Conservation (phyloP, 2,797 vertebrate species). For the Poeciliopsis presidionis region DNA sequence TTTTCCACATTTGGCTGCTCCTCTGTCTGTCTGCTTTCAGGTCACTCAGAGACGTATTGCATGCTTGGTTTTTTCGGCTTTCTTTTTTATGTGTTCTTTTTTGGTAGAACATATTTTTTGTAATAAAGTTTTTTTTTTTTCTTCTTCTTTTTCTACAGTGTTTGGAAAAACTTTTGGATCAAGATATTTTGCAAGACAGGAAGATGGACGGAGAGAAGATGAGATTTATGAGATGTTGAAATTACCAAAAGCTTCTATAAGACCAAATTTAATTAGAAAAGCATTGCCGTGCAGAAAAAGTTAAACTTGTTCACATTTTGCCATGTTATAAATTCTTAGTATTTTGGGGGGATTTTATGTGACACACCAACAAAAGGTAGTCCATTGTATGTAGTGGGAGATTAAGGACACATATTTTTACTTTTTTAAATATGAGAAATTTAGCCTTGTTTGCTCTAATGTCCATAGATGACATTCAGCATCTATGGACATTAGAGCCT, state of each 20-base stretch:
- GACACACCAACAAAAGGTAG: neutral
- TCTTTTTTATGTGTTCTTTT: conserved; percentile 16
- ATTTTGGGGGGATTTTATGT: neutral
- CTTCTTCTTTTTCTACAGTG: conserved; percentile 24
- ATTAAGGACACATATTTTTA: conserved; percentile 14
- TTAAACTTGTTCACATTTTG: neutral
- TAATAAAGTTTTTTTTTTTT: conserved; percentile 27
- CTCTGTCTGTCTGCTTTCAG: conserved; percentile 1
- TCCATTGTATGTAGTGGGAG: neutral
- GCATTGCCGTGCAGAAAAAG: neutral
- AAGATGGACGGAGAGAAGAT: conserved; percentile 47
- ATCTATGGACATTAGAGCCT: neutral
- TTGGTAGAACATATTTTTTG: neutral
- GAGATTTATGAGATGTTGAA: conserved; percentile 56
- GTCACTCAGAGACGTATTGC: neutral
- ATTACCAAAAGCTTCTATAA: conserved; percentile 39
- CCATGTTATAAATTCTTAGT: neutral
- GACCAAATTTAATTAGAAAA: conserved; percentile 50
- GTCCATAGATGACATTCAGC: neutral
- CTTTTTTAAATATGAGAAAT: neutral
- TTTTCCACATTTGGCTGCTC: conserved; percentile 28
- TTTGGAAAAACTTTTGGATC: conserved; percentile 53
- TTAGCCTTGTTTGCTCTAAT: neutral
- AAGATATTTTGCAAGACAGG: conserved; percentile 43
- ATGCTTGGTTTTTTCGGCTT: neutral